Conservation (phyloP, 2,888 invertebrate species). For the Hyppa rectilinea region DNA sequence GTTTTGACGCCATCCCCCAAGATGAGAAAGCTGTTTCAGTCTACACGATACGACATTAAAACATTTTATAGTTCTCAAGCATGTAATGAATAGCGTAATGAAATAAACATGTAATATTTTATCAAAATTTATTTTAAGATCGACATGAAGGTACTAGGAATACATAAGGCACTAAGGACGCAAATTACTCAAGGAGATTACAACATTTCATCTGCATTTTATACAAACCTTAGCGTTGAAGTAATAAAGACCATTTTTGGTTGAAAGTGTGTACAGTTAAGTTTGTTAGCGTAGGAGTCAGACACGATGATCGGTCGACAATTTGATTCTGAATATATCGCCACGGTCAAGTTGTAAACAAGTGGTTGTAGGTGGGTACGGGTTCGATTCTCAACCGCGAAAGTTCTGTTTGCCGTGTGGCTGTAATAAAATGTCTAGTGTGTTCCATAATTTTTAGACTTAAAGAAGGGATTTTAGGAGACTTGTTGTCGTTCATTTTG, state of each 20-base stretch:
- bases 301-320: constrained; percentile 87
- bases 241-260: constrained; percentile 68
- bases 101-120: constrained; percentile 68
- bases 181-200: constrained; percentile 79
- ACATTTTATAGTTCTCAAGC: constrained; percentile 3
- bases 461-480: constrained; percentile 64
- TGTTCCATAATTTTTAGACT: constrained; percentile 69
- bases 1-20: background rate
- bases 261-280: constrained; percentile 34
- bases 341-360: constrained; percentile 83
- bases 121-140: constrained; percentile 70
- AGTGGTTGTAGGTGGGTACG: constrained; percentile 80
- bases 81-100: constrained; percentile 47
- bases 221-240: constrained; percentile 35
- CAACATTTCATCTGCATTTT: constrained; percentile 42
- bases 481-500: constrained; percentile 50
- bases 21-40: background rate
- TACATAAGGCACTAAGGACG: constrained; percentile 81
- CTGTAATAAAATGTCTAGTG: constrained; percentile 72
- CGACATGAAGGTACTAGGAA: constrained; percentile 77
- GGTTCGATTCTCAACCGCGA: constrained; percentile 80
- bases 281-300: constrained; percentile 81
- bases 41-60: background rate
- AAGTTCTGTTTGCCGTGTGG: constrained; percentile 81
- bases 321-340: constrained; percentile 88